Percentiles rank a stretch among this genome's conserved stretches.
phyloP scores from a whole-genome alignment of 92 coral and sea anemone genomes.

The Zoanthus solanderi region DNA sequence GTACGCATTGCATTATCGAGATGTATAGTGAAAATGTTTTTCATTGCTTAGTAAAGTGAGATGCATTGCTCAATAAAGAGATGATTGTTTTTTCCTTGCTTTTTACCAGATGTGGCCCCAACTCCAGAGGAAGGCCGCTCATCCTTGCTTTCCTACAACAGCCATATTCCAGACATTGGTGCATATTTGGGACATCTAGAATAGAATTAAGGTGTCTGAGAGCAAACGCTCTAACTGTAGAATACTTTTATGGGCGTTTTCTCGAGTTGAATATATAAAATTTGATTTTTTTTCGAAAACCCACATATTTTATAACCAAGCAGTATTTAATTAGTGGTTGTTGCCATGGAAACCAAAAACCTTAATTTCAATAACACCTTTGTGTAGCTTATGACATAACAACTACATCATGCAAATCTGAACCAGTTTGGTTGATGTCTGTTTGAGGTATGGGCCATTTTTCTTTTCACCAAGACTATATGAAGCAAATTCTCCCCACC shows the following conservation, averaged over 20 bases:
- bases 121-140: neutral
- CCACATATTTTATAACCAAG: slow-evolving; percentile 9
- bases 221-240: neutral
- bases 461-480: no score
- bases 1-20: neutral
- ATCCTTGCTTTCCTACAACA: neutral
- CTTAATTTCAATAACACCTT: slow-evolving; percentile 14
- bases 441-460: no score
- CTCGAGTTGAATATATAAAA: neutral
- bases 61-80: slow-evolving; percentile 27
- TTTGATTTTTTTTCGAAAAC: neutral
- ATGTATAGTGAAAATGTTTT: neutral
- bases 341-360: slow-evolving; percentile 35
- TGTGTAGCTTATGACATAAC: slow-evolving; percentile 32
- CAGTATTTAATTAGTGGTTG: slow-evolving; percentile 4
- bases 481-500: no score
- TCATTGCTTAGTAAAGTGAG: neutral
- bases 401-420: no score
- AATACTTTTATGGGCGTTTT: slow-evolving; percentile 6
- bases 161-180: neutral
- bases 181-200: neutral
- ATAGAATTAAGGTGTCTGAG: neutral
- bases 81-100: slow-evolving; percentile 18
- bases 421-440: no score
- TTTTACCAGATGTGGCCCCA: neutral